phyloP scores from a whole-genome alignment of 2,888 invertebrate genomes.

The Calephelis perditalis region DNA sequence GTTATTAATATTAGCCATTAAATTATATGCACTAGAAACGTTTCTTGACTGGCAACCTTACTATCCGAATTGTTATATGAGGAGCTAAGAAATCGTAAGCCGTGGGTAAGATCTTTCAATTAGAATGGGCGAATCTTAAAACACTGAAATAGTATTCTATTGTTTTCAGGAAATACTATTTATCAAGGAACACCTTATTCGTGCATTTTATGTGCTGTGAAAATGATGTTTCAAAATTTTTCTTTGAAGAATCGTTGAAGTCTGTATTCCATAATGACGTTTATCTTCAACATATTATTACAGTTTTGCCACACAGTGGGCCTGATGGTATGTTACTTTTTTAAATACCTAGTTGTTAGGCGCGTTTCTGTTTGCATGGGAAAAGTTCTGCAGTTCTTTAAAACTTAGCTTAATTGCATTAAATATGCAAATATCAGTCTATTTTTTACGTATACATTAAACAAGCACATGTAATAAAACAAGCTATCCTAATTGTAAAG shows the following conservation, averaged over 20 bases:
- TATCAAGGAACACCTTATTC: slow-evolving; percentile 77
- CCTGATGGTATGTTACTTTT: slow-evolving; percentile 42
- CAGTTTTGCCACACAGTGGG: slow-evolving; percentile 67
- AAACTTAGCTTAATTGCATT: not conserved
- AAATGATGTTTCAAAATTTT: slow-evolving; percentile 47
- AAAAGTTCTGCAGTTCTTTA: not conserved
- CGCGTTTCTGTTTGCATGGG: not conserved
- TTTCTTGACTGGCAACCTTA: too few species aligned
- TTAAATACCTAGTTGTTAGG: too few species aligned
- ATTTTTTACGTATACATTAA: too few species aligned
- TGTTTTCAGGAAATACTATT: slow-evolving; percentile 49
- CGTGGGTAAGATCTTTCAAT: too few species aligned
- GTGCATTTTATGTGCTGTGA: slow-evolving; percentile 78
- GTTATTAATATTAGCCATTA: too few species aligned
- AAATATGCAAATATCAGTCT: too few species aligned
- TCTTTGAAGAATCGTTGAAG: slow-evolving; percentile 53
- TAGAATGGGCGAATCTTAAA: not conserved
- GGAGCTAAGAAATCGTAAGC: not conserved
- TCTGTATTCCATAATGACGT: slow-evolving; percentile 67
- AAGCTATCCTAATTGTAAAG: too few species aligned
- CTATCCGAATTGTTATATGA: not conserved
- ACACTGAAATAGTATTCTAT: not conserved
- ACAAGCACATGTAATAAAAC: too few species aligned
- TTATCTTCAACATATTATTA: slow-evolving; percentile 63
- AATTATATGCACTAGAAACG: too few species aligned